Base-by-base conservation (phyloP, 2,113 vertebrate genomes). In the Phoxinus phoxinus region DNA sequence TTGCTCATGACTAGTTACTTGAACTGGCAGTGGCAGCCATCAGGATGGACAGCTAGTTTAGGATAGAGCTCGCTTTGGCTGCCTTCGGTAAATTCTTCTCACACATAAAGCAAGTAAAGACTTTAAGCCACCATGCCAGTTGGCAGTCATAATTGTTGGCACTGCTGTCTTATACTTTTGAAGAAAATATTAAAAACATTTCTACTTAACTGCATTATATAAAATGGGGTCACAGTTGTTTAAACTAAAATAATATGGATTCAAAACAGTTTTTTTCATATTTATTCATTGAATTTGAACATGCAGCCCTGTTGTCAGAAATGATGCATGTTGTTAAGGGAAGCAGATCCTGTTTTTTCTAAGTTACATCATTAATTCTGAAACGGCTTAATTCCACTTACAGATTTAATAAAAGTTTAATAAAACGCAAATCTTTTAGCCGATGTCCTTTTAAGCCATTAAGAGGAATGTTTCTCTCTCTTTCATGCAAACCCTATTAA, bases 401-500 rank as follows among this genome's bases (percentile, higher is more conserved):
- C 12, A 25, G 53, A 11, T 46, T 79, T 79, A 32, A 12, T 58
- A 37, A 32, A 58, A 59, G 30, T 15, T 61, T 32, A 79, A 41
- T n/a, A 35, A 58, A 75, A 75, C 48, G 44, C 72, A n/a, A 51
- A 56, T 83, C 21, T 71, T 71, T 71, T n/a, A 53, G 63, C 6
- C 6, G 12, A 81, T 32, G 25, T 48, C n/a, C n/a, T 69, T 69
- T 41, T 81, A 51, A 37, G 27, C 19, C 30, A 5, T 8, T 25
- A 30, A 17, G 30, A 83, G 19, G 63, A 82, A 65, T 67, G 61
- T 82, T 53, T 53, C 63, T 15, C 25, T 81, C 30, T 73, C 73
- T 65, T 79, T 59, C 30, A 63, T 72, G 79, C 41, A 73, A 82
- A 85, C 46, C 51, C 15, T 25, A 59, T 83, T 71, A 84, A 32